Percentiles rank a stretch among this genome's conserved stretches.
phyloP scores from a whole-genome alignment of 2,888 invertebrate species.

The Agapostemon virescens region DNA sequence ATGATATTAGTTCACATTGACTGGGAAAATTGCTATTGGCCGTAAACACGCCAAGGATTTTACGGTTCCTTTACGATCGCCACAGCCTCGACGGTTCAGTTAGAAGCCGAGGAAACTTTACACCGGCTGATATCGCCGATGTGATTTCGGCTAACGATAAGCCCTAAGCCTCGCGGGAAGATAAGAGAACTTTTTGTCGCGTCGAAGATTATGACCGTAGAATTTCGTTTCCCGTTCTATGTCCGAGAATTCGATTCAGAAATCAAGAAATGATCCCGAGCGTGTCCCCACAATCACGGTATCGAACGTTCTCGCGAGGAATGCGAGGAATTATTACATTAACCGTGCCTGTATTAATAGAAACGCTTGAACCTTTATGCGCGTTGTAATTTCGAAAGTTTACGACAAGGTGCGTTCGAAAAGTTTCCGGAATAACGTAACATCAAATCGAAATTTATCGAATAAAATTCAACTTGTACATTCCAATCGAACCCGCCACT shows the following conservation, averaged over 20 bases:
- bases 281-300: not conserved
- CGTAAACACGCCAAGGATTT: slow-evolving; percentile 60
- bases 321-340: not conserved
- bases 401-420: not conserved
- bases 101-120: slow-evolving; percentile 35
- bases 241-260: not conserved
- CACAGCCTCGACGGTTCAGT: slow-evolving; percentile 41
- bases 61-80: slow-evolving; percentile 60
- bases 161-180: not conserved
- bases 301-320: not conserved
- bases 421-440: not conserved
- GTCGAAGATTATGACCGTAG: not conserved
- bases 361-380: not conserved
- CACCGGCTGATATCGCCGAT: slow-evolving; percentile 32
- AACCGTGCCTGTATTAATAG: not conserved
- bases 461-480: not conserved
- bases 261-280: not conserved
- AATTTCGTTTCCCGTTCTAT: slow-evolving; percentile 6
- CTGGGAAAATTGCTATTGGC: slow-evolving; percentile 64
- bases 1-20: slow-evolving; percentile 67
- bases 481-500: too few relatives aligned
- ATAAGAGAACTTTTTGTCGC: slow-evolving; percentile 31
- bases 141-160: slow-evolving; percentile 31
- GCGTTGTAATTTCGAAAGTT: not conserved
- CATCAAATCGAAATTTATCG: not conserved